Evolutionary conservation across 1,140 invertebrate species (phyloP), one percentile per base, ranked within the genome.

Genomic region (Hypothenemus hampei): DNA sequence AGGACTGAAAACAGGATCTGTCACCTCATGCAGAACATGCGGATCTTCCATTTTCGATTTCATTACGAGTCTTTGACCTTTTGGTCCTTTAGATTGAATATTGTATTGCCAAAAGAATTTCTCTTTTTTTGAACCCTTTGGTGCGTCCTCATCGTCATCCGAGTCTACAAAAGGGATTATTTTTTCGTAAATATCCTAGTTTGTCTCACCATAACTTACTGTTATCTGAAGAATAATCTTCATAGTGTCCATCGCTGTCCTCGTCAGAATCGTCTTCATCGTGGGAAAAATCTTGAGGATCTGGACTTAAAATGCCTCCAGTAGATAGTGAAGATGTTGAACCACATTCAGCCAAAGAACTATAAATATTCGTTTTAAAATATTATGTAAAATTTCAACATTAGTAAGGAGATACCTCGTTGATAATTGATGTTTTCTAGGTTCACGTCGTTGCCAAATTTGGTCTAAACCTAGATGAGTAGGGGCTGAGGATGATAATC

Each of bases 91-190:
- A 1, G 93, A 92, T 75, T 98, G 95, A 4, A 97, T 90, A 75
- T 98, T 98, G 69, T 98, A 98, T 70, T 98, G 95, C 95, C 96
- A 98, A 72, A 98, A 98, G 71, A 84, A 97, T 50, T 87, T 78
- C 66, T 93, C 91, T 62, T 86, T 89, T 68, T 90, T 91, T 63
- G 46, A 74, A 70, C 19, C 69, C 68, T 68, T 71, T 75, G 62
- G 73, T 65, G 43, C 18, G 5, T 57, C 78, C 23, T 77, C 79
- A 58, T 89, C 85, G 65, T 83, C 85, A 61, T 83, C 84, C 35
- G 84, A 87, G 53, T 57, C 56, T 57, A 29, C 24, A 29, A 29
- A 29, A 29, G 24, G 6, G 24, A 7, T 29, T 29, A 7, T 29
- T 29, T 11, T 29, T 29, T 5, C 2, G 36, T 39, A 1, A 39